Percentiles rank a stretch among this genome's conserved stretches.
These are phyloP conservation scores for Magallana angulata DNA, from an alignment of 1,140 invertebrate genomes.

Conservation along the genomic window DNA sequence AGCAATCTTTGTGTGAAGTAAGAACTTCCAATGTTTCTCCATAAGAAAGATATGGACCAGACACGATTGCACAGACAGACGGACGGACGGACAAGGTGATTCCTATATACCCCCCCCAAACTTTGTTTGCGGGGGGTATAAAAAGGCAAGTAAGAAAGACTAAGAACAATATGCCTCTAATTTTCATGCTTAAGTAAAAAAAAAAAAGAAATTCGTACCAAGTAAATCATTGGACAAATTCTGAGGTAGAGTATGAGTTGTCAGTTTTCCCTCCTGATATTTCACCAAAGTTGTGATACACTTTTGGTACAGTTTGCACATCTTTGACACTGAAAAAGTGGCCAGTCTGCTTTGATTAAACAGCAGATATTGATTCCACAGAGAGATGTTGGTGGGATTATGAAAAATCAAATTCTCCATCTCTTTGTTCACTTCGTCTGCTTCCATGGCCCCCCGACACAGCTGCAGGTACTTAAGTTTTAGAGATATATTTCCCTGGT, in stretches of 20 bases:
- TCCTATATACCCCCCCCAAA: too few relatives aligned
- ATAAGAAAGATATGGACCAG: too few relatives aligned
- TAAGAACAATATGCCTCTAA: too few relatives aligned
- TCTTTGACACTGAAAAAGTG: slow-evolving; percentile 74
- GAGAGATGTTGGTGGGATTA: slow-evolving; percentile 76
- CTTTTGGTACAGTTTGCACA: slow-evolving; percentile 77
- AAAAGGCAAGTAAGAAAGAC: neutral
- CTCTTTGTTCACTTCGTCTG: slow-evolving; percentile 74
- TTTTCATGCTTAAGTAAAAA: too few relatives aligned
- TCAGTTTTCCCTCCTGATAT: slow-evolving; percentile 63
- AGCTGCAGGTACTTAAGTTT: slow-evolving; percentile 78
- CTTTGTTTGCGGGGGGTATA: too few relatives aligned
- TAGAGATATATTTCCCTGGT: slow-evolving; percentile 77
- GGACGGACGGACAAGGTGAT: too few relatives aligned
- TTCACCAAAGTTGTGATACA: slow-evolving; percentile 75
- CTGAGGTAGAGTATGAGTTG: slow-evolving; percentile 55
- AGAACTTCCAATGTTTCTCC: too few relatives aligned
- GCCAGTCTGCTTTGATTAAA: slow-evolving; percentile 77
- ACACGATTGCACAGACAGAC: too few relatives aligned
- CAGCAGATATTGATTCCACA: slow-evolving; percentile 79
- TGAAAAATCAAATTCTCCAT: slow-evolving; percentile 80
- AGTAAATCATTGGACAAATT: slow-evolving; percentile 69
- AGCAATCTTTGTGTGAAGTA: too few relatives aligned
- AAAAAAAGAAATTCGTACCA: slow-evolving; percentile 62
- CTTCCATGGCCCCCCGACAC: slow-evolving; percentile 74